Evolutionary conservation across 1,140 invertebrate genomes (phyloP), one percentile per base, ranked within the genome.

Genomic region (Druon quercuslanigerum): DNA sequence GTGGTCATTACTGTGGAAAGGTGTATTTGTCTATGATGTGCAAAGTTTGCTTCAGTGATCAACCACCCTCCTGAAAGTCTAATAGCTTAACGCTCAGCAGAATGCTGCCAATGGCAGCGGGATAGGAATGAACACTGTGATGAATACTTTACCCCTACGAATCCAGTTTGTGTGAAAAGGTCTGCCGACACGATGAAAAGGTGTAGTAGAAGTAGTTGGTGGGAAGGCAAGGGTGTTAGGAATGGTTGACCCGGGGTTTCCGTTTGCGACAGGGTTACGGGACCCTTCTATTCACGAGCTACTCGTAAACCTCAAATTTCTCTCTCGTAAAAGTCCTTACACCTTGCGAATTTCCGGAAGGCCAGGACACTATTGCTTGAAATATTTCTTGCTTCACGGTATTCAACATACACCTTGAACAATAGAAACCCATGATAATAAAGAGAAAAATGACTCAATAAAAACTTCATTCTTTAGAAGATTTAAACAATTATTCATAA

Each of bases 31-130:
- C 80, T 79, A 83, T 85, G 80, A 87, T 83, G 85, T 86, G 79
- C 82, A 87, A 87, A 86, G 84, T 87, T 84, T 81, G 82, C 83
- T 82, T 80, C 80, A 82, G 87, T 87, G 86, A 87, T 88, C 84
- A 85, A 83, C 79, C 80, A 75, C 78, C 79, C 82, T 82, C 84
- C 82, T 84, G 84, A 86, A 86, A 88, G 85, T 88, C 84, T 87
- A 86, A 87, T 88, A 85, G 86, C 74, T 16, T 40, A 54, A 51
- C 66, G 71, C n/a, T 50, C 17, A 50, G 51, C 46, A 51, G 50
- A 46, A 77, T 82, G 86, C 86, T 87, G 84, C 85, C 80, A 80
- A 74, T 84, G 85, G 85, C 83, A 85, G 86, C 86, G 79, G 5
- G 73, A 60, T 76, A 79, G 84, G 81, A 72, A 78, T 70, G 76